These are phyloP conservation scores for Hipposideros larvatus DNA, from an alignment of 2,797 vertebrate genomes.

Conservation along the genomic window DNA sequence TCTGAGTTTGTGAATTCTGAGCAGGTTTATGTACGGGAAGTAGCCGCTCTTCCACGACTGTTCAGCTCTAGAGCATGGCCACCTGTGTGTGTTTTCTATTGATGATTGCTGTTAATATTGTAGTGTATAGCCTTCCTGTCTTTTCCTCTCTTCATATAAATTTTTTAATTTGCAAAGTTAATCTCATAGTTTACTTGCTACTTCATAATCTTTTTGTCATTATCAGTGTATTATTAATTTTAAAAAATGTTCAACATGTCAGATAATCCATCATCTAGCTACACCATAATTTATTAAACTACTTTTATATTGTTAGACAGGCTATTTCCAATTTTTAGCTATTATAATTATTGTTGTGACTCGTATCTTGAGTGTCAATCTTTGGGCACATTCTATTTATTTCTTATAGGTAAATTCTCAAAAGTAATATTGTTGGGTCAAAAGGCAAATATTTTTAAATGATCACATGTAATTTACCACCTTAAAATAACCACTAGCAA, in stretches of 20 bases:
- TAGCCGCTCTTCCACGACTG: background rate
- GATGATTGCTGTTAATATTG: background rate
- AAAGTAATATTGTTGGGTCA: background rate
- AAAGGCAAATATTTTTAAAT: constrained; percentile 23
- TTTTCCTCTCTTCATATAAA: background rate
- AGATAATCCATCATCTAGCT: background rate
- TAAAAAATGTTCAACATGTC: background rate
- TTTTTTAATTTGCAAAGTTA: constrained; percentile 59
- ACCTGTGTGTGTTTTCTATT: background rate
- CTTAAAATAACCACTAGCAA: background rate
- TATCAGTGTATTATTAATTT: background rate
- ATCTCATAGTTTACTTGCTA: background rate
- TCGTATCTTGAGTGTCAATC: constrained; percentile 4
- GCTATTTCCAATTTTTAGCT: constrained; percentile 14
- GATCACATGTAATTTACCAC: background rate
- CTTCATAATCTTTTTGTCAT: constrained; percentile 33
- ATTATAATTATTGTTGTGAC: background rate
- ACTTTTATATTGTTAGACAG: background rate
- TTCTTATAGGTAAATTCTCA: background rate
- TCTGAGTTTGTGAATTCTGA: constrained; percentile 19
- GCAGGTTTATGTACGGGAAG: background rate
- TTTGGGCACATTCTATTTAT: background rate
- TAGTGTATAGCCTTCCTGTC: background rate
- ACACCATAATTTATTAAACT: background rate
- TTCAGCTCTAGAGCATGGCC: background rate